Base-by-base conservation (phyloP, 2,113 vertebrate species). In the Syngnathoides biaculeatus region DNA sequence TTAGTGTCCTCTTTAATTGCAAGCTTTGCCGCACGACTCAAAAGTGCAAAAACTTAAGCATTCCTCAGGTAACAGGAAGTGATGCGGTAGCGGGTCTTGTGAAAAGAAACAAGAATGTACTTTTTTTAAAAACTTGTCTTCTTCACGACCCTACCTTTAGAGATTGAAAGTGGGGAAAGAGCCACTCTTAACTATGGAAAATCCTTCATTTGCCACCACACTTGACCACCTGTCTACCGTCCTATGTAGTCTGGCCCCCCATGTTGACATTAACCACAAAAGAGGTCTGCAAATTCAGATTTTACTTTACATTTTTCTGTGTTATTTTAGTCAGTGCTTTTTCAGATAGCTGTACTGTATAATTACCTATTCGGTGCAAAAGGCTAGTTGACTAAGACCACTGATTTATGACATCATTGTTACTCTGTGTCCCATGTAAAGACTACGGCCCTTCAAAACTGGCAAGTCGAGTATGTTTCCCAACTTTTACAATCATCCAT, bases 241-340 rank as follows among this genome's bases (percentile, higher is more conserved):
- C 55, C 43, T 4, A 61, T 71, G 52, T 48, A 52, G 64, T 68
- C 64, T 59, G 40, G 0, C 45, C 14, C 39, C 69, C 63, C 59
- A 61, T 72, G 70, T 81, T 64, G 69, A 74, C 58, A n/a, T 62
- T 62, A 59, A 70, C 84, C 72, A 14, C 77, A 70, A 45, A 42
- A 67, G 60, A 15, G 24, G 19, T 0, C 6, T 58, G 58, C 53
- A 64, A 27, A 55, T 71, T 5, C 30, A 72, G 38, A 27, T 78
- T 70, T 67, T 62, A 74, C 40, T 71, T 67, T 65, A 74, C 27
- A 58, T 75, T 42, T 39, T 78, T 26, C 39, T 30, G 8, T 53
- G 62, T 71, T 80, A 76, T 80, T 80, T 73, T 71, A 61, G 14
- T 56, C 48, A 14, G n/a, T 10, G 5, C 26, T 65, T 67, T 48